Conservation (phyloP, 2,113 vertebrate species). For the Clarias magur region DNA sequence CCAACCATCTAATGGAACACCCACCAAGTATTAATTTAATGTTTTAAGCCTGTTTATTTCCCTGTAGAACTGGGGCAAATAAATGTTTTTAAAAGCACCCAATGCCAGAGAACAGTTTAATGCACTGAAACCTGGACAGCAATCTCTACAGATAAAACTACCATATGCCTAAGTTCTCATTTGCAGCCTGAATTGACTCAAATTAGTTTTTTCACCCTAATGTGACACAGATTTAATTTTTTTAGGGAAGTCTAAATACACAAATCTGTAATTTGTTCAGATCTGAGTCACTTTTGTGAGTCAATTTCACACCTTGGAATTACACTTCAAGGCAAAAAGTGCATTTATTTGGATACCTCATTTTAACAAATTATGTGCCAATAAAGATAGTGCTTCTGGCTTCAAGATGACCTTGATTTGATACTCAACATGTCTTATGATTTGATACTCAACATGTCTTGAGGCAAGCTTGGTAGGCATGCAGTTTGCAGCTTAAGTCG, state of each 20-base stretch:
- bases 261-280: no score
- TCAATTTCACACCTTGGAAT: neutral
- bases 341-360: neutral
- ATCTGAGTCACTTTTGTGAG: no score
- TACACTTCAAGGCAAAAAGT: neutral
- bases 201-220: no score
- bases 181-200: no score
- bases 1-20: neutral
- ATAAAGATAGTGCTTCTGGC: neutral
- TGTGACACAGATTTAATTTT: no score
- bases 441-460: neutral
- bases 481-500: neutral
- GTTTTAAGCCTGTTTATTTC: neutral
- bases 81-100: neutral
- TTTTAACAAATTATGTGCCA: neutral
- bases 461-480: neutral
- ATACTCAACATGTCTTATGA: neutral
- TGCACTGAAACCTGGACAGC: neutral
- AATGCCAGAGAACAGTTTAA: neutral
- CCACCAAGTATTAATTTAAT: neutral
- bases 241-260: no score
- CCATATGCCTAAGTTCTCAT: no score
- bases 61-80: conserved; percentile 15
- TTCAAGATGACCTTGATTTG: neutral
- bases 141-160: neutral